Conservation (phyloP, 2,888 invertebrate species). For the Myathropa florea region DNA sequence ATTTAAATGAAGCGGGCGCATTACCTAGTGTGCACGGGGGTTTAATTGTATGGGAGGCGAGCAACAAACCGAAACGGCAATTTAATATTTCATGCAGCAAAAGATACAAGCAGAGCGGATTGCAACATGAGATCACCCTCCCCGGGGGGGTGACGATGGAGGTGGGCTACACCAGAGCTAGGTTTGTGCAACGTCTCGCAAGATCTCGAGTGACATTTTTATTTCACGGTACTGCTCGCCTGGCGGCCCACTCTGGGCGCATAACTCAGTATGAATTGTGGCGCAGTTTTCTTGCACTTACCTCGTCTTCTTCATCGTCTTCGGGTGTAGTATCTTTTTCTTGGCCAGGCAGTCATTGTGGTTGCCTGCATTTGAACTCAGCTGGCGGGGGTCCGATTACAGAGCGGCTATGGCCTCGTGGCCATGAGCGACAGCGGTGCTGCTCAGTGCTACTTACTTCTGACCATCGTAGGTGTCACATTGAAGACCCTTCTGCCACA, state of each 20-base stretch:
- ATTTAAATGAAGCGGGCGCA: slow-evolving; percentile 34
- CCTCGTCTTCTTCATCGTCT: slow-evolving; percentile 35
- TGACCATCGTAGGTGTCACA: slow-evolving; percentile 11
- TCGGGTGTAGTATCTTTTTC: slow-evolving; percentile 34
- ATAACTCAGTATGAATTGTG: slow-evolving; percentile 65
- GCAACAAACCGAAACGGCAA: slow-evolving; percentile 71
- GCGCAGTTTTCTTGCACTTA: slow-evolving; percentile 26
- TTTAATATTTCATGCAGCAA: slow-evolving; percentile 63
- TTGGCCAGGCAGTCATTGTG: slow-evolving; percentile 24
- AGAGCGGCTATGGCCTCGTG: slow-evolving; percentile 25
- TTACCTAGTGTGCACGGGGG: slow-evolving; percentile 33
- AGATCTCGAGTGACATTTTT: slow-evolving; percentile 66
- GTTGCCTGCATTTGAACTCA: slow-evolving; percentile 51
- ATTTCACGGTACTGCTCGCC: slow-evolving; percentile 65
- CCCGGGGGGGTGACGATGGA: slow-evolving; percentile 19
- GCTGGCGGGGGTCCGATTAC: slow-evolving; percentile 57
- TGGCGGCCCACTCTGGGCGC: slow-evolving; percentile 55
- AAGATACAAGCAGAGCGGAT: slow-evolving; percentile 18
- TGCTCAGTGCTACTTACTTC: not conserved
- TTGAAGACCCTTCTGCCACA: not conserved
- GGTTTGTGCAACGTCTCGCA: slow-evolving; percentile 51
- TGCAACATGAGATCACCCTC: slow-evolving; percentile 64
- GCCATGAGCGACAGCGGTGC: not conserved
- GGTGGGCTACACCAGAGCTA: slow-evolving; percentile 8
- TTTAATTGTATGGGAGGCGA: slow-evolving; percentile 54